These are phyloP conservation scores for Rhabdophis nuchalis DNA, from an alignment of 2,797 vertebrate genomes.

Conservation along the genomic window DNA sequence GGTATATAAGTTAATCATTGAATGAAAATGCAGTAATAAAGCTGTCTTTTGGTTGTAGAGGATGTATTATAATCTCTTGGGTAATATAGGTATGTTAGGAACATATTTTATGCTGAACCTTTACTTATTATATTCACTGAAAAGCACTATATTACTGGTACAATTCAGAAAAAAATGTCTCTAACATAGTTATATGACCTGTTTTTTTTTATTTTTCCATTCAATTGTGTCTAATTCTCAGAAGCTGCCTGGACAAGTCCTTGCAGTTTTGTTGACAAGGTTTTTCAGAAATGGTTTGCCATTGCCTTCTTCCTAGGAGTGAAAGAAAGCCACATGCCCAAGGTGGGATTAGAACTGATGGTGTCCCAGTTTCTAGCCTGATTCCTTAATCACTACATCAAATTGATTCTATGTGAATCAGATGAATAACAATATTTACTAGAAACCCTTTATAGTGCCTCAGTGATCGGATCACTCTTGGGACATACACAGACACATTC, in stretches of 20 bases:
- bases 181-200: neutral
- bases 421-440: conserved; percentile 15
- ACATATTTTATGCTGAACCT: neutral
- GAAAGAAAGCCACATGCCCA: neutral
- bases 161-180: neutral
- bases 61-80: conserved; percentile 17
- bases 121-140: neutral
- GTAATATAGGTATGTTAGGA: conserved; percentile 25
- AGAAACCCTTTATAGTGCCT: neutral
- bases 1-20: conserved; percentile 3
- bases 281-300: neutral
- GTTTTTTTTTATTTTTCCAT: neutral
- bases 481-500: neutral
- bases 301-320: neutral
- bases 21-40: conserved; percentile 41
- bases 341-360: neutral
- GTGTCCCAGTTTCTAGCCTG: neutral
- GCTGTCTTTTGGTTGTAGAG: conserved; percentile 8
- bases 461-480: neutral
- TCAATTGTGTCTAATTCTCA: neutral
- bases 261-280: neutral
- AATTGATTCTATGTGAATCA: neutral
- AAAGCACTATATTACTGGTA: neutral
- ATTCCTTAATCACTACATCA: neutral
- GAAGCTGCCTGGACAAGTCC: neutral